Evolutionary conservation across 2,113 vertebrate species (phyloP).

Genomic region (Peromyscus leucopus): DNA sequence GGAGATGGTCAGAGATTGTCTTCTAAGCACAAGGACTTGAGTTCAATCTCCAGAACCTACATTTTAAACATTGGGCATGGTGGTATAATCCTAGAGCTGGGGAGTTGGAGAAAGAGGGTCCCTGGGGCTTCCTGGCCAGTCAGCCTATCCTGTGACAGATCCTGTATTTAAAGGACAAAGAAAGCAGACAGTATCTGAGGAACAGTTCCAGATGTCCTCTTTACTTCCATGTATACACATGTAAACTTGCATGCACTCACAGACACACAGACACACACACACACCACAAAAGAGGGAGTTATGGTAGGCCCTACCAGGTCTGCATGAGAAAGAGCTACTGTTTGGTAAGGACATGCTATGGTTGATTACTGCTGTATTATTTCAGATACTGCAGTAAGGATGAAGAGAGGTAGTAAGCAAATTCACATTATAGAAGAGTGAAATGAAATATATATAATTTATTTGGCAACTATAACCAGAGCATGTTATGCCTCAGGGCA

Average conservation of each 20-base stretch:
- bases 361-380: not conserved
- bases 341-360: not conserved
- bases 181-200: not conserved
- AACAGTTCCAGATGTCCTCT: not conserved
- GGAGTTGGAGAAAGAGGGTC: not conserved
- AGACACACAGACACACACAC: not conserved
- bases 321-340: not conserved
- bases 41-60: not conserved
- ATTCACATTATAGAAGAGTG: not conserved
- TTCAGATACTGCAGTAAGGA: not conserved
- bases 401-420: not conserved
- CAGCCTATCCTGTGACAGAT: not conserved
- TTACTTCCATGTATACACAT: not conserved
- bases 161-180: not conserved
- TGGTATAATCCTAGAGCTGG: not conserved
- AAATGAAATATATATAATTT: constrained; percentile 45
- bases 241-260: not conserved
- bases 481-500: not conserved
- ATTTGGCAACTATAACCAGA: not conserved
- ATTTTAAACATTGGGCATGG: not conserved
- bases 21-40: not conserved
- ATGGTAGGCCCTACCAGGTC: not conserved
- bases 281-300: not conserved
- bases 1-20: not conserved
- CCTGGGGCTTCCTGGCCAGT: not conserved